Conservation (phyloP, 2,797 vertebrate species). For the Vipera ursinii region DNA sequence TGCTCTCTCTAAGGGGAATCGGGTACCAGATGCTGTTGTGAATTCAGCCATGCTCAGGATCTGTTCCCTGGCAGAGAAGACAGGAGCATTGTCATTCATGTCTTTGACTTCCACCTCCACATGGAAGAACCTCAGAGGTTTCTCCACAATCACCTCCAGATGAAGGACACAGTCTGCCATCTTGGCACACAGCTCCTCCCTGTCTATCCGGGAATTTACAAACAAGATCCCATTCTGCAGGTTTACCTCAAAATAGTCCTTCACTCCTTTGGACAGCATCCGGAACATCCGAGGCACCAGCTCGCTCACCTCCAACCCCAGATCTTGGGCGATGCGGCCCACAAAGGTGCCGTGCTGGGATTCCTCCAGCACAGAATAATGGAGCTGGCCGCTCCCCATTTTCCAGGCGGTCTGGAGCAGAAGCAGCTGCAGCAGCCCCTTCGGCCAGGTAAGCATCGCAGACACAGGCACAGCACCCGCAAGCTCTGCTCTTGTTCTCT, state of each 20-base stretch:
- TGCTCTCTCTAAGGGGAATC: slow-evolving; percentile 34
- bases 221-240: slow-evolving; percentile 73
- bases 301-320: slow-evolving; percentile 67
- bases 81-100: slow-evolving; percentile 84
- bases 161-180: slow-evolving; percentile 77
- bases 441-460: too few species aligned
- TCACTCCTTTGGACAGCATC: slow-evolving; percentile 68
- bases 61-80: slow-evolving; percentile 66
- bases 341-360: slow-evolving; percentile 72
- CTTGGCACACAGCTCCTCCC: slow-evolving; percentile 27
- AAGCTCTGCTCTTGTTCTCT: background rate
- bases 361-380: slow-evolving; percentile 63
- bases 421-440: background rate
- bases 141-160: slow-evolving; percentile 85
- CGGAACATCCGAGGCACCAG: slow-evolving; percentile 71
- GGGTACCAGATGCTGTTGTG: background rate
- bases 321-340: slow-evolving; percentile 77
- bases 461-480: background rate
- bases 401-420: too few species aligned
- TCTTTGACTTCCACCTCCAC: slow-evolving; percentile 86
- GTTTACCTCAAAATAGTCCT: slow-evolving; percentile 74
- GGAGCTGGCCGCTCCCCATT: too few species aligned
- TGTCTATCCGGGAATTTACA: slow-evolving; percentile 19
- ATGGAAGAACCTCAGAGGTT: slow-evolving; percentile 81
- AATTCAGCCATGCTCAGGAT: slow-evolving; percentile 56